Base-by-base conservation (phyloP, 2,797 vertebrate species). In the Erithacus rubecula region DNA sequence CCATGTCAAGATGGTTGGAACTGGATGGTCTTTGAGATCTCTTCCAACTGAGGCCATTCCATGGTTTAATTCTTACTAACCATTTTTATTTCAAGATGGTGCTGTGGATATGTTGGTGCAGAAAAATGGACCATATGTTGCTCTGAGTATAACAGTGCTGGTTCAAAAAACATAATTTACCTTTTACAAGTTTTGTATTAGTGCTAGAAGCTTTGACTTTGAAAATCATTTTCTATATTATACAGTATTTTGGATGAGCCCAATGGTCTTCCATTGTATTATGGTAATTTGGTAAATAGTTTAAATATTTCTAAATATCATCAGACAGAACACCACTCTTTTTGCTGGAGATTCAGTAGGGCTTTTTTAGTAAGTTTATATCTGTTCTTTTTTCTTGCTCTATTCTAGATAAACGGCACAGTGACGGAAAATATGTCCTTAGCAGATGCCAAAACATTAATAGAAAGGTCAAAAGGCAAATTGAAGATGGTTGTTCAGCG, bases 401-500 rank as follows among this genome's bases (percentile, higher is more conserved):
- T 95, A 4, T 97, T 97, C 52, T 96, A 99, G 99, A 99, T 99
- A 97, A 99, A 99, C 90, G 99, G 99, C 97, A 99, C 99, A 65
- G 99, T 99, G 97, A 99, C 99, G 7, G 99, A 99, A 98, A 99
- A 99, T 96, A 99, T 99, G 98, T 99, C 99, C 77, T 97, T 99
- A 98, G 99, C 99, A 95, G 99, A 99, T 71, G 99, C 99, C 93
- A 99, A 99, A 98, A 99, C 99, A 87, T 98, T 99, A 97, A 99
- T 99, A 96, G 99, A 99, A 97, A 98, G 99, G 97, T 99, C 99
- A 94, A 99, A 99, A 98, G 99, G 99, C 97, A 99, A 99, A 97
- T 97, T 99, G 97, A 99, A 99, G 98, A 99, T 99, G 99, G 99
- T 99, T n/a, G 99, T 99, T 95, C 99, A 99, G 96, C 98, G 99